Evolutionary conservation across 1,140 invertebrate species (phyloP), one percentile per base, ranked within the genome.

Genomic region (Caligus rogercresseyi): DNA sequence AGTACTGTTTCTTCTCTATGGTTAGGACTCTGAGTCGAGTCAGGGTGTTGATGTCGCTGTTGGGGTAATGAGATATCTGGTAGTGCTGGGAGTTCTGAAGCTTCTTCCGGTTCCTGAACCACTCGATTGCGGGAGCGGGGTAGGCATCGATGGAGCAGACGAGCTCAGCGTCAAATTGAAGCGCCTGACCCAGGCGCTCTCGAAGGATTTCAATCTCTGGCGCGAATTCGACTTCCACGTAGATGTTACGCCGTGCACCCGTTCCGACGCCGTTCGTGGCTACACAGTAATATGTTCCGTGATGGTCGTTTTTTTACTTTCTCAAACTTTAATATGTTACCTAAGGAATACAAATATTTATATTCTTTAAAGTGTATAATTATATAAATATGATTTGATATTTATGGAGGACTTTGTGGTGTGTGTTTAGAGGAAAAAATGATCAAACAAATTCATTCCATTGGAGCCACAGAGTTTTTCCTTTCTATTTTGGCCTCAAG

Each of bases 141-240:
- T 90, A 93, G 0, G 89, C 88, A 73, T 91, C 87, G 1, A 93
- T 83, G 69, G 89, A 86, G 69, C 89, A 94, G 69, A 90, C 86
- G 62, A 94, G 71, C 70, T 93, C 88, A 84, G 89, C 89, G 67
- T 92, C 87, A 68, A 89, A 92, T 71, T 89, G 87, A 3, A 92
- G 72, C 2, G 89, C 89, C 78, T 93, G 83, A 19, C 85, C 85
- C 16, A 91, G 74, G 4, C 66, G 20, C 15, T 65, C 66, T 31
- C 68, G 66, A 0, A 86, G 84, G 15, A 87, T 85, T 1, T 81
- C 83, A 25, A 93, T 85, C 0, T 89, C 84, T 0, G 89, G 89
- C 0, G 85, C 76, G 69, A 69, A 73, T 66, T 72, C 66, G 15
- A 71, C 85, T 73, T 92, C 88, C 1, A 93, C 78, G 62, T 86